These are phyloP conservation scores for Cataglyphis livida DNA, from an alignment of 2,888 invertebrate species.

Conservation along the genomic window DNA sequence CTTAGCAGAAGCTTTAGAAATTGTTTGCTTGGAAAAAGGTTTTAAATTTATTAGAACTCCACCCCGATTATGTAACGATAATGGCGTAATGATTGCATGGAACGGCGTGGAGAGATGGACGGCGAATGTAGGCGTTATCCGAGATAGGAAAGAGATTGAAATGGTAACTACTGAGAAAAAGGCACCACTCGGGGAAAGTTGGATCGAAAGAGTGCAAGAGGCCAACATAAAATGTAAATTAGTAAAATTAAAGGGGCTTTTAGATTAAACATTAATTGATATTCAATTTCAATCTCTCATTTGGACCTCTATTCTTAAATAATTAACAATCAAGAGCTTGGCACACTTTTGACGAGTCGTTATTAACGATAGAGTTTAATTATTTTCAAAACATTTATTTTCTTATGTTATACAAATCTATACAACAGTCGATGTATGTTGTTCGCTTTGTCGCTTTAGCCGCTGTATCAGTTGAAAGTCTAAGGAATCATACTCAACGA, in stretches of 20 bases:
- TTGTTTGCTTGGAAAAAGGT: constrained; percentile 89
- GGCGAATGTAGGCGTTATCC: constrained; percentile 85
- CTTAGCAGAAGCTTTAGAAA: constrained; percentile 90
- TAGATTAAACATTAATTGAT: neutral
- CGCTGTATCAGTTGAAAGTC: constrained; percentile 86
- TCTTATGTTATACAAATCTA: constrained; percentile 60
- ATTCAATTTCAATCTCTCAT: neutral
- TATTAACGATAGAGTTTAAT: neutral
- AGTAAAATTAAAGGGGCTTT: constrained; percentile 80
- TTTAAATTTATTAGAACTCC: constrained; percentile 92
- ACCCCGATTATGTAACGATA: constrained; percentile 96
- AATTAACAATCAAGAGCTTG: constrained; percentile 4
- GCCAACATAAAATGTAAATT: constrained; percentile 88
- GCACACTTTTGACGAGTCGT: neutral
- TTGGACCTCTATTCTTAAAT: neutral
- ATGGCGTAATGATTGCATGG: constrained; percentile 99
- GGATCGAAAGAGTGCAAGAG: constrained; percentile 87
- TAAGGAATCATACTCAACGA: constrained; percentile 82
- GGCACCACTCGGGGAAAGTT: constrained; percentile 89
- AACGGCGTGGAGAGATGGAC: constrained; percentile 95
- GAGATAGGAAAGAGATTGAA: constrained; percentile 86
- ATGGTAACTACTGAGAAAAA: constrained; percentile 88
- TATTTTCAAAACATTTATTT: constrained; percentile 30
- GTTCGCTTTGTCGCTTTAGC: constrained; percentile 76
- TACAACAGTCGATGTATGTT: constrained; percentile 73